Percentiles rank a stretch among this genome's conserved stretches.
These are phyloP conservation scores for Notolabrus celidotus DNA, from an alignment of 2,797 vertebrate genomes.

Conservation along the genomic window DNA sequence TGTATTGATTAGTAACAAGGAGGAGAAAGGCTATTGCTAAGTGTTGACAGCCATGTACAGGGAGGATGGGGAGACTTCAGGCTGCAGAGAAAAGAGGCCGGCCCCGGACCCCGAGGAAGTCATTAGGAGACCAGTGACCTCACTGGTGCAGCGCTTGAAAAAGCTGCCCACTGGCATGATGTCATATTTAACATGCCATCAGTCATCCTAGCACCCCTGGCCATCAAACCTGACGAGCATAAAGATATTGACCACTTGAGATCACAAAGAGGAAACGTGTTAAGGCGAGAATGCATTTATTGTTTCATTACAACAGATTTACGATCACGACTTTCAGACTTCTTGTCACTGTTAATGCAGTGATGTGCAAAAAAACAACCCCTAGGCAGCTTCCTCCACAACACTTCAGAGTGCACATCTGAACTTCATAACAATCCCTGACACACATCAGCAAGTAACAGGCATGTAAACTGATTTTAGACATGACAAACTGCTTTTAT, in stretches of 20 bases:
- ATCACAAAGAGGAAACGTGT: conserved; percentile 56
- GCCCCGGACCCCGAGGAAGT: conserved; percentile 72
- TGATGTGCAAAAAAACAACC: conserved; percentile 29
- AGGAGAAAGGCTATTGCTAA: conserved; percentile 15
- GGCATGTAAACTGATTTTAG: background rate
- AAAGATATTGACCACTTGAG: conserved; percentile 55
- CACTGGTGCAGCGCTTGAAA: conserved; percentile 71
- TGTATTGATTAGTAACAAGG: conserved; percentile 51
- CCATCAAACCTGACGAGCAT: conserved; percentile 56
- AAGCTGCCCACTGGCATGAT: conserved; percentile 76
- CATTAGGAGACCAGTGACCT: conserved; percentile 82
- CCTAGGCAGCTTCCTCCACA: background rate
- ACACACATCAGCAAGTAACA: conserved; percentile 1
- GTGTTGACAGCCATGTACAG: background rate
- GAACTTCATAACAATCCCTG: background rate
- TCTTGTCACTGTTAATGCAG: conserved; percentile 18
- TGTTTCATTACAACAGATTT: conserved; percentile 11
- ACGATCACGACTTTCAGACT: background rate
- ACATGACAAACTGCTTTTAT: background rate
- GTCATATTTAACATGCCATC: conserved; percentile 83
- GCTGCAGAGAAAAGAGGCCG: conserved; percentile 37
- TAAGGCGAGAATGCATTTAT: conserved; percentile 31
- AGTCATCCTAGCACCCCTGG: conserved; percentile 69
- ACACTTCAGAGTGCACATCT: background rate
- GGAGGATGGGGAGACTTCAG: conserved; percentile 12